A percentile compares a stretch with the other conserved stretches of the same genome.
These are phyloP conservation scores for Allolobophora icterica DNA, from an alignment of 2,888 invertebrate species.

Conservation along the genomic window DNA sequence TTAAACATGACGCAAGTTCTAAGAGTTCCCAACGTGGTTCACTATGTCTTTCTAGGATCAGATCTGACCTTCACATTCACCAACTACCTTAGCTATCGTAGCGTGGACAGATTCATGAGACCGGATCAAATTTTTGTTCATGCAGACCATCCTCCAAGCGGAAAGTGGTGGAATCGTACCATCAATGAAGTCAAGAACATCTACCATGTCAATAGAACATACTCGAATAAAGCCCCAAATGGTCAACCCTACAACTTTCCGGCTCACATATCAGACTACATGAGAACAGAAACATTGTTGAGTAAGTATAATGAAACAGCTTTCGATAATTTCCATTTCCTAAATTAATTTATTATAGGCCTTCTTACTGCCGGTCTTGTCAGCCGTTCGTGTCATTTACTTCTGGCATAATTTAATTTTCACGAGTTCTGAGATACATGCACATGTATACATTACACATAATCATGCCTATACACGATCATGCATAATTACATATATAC, in stretches of 20 bases:
- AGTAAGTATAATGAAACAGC: neutral
- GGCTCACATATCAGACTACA: conserved; percentile 18
- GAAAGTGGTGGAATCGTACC: conserved; percentile 30
- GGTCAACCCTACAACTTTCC: neutral
- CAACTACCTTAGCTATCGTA: conserved; percentile 26
- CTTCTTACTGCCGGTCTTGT: no score
- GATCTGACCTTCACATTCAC: conserved; percentile 20
- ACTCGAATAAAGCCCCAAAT: neutral
- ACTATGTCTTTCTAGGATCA: conserved; percentile 25
- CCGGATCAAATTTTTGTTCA: conserved; percentile 29
- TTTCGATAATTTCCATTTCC: no score
- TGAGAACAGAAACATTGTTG: neutral
- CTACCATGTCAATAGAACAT: conserved; percentile 20
- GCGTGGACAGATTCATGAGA: conserved; percentile 20
- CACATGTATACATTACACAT: no score
- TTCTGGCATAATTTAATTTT: no score
- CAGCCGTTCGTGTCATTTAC: no score
- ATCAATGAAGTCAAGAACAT: conserved; percentile 24
- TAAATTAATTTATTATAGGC: no score
- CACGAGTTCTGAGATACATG: no score
- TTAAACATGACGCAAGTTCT: neutral
- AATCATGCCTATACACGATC: no score
- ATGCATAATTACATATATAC: no score
- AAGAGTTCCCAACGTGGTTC: conserved; percentile 30
- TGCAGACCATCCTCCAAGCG: neutral